These are phyloP conservation scores for Andrena chrysosceles DNA, from an alignment of 2,888 invertebrate species.

Conservation along the genomic window DNA sequence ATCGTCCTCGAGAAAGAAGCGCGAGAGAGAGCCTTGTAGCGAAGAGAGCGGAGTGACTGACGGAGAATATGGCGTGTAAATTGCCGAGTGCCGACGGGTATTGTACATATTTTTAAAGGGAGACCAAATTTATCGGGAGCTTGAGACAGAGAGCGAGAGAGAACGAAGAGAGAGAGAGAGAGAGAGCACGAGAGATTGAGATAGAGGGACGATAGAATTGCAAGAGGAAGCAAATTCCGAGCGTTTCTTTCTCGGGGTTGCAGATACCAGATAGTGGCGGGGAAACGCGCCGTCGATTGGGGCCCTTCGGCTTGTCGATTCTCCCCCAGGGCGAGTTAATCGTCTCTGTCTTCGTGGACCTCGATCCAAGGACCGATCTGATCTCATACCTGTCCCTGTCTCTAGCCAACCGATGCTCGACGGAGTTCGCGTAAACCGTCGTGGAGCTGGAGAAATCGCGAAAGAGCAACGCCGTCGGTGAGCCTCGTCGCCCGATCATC, in stretches of 20 bases:
- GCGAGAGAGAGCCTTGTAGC: slow-evolving; percentile 34
- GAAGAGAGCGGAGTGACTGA: slow-evolving; percentile 32
- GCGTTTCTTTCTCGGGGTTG: slow-evolving; percentile 52
- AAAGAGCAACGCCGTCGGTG: not conserved
- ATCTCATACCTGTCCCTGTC: slow-evolving; percentile 3
- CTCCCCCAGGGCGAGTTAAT: slow-evolving; percentile 21
- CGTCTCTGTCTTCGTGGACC: slow-evolving; percentile 3
- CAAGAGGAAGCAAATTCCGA: slow-evolving; percentile 18
- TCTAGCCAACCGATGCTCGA: slow-evolving; percentile 17
- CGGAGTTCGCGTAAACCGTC: not conserved
- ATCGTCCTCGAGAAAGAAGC: slow-evolving; percentile 36
- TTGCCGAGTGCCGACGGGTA: slow-evolving; percentile 77
- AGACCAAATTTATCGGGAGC: slow-evolving; percentile 64
- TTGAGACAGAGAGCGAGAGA: not conserved
- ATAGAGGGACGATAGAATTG: not conserved
- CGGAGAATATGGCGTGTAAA: slow-evolving; percentile 73
- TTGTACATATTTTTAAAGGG: slow-evolving; percentile 80
- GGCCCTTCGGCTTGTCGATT: not conserved
- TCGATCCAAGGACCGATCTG: slow-evolving; percentile 3
- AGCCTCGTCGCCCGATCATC: not conserved
- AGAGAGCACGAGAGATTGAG: not conserved
- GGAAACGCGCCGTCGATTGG: slow-evolving; percentile 1
- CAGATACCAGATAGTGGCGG: not conserved
- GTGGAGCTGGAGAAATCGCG: not conserved
- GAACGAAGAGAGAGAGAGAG: not conserved